Evolutionary conservation across 1,140 invertebrate genomes (phyloP).

Genomic region (Myzus persicae): DNA sequence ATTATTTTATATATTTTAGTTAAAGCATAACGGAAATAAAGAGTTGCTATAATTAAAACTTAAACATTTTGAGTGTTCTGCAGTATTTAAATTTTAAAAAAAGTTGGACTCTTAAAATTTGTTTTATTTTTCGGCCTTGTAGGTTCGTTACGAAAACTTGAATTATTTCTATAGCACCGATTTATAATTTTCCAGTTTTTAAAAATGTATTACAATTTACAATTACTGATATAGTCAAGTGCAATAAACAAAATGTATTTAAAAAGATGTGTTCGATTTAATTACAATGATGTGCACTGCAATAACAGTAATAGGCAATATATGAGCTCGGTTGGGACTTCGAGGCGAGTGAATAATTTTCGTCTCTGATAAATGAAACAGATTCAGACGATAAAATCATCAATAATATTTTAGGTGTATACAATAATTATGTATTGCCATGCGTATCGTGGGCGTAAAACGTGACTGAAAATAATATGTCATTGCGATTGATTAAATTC

Average conservation of each 20-base stretch:
- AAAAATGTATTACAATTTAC: no score
- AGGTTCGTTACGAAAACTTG: background rate
- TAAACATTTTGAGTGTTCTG: no score
- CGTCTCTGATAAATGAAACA: background rate
- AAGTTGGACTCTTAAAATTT: no score
- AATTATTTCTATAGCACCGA: background rate
- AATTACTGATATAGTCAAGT: no score
- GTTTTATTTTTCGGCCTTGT: no score
- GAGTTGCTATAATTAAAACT: no score
- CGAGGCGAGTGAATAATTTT: background rate
- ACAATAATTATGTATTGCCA: background rate
- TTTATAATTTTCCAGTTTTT: background rate
- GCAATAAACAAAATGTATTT: background rate
- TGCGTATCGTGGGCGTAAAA: background rate
- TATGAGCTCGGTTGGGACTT: background rate
- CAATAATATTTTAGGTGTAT: no score
- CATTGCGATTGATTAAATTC: constrained; percentile 1
- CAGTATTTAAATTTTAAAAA: no score
- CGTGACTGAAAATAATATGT: background rate
- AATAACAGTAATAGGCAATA: background rate
- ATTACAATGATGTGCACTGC: background rate
- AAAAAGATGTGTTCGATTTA: background rate
- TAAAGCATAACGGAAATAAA: no score
- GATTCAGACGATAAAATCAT: background rate
- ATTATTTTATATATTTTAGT: no score